Conservation (phyloP, 2,113 vertebrate genomes). For the Sinocyclocheilus grahami region DNA sequence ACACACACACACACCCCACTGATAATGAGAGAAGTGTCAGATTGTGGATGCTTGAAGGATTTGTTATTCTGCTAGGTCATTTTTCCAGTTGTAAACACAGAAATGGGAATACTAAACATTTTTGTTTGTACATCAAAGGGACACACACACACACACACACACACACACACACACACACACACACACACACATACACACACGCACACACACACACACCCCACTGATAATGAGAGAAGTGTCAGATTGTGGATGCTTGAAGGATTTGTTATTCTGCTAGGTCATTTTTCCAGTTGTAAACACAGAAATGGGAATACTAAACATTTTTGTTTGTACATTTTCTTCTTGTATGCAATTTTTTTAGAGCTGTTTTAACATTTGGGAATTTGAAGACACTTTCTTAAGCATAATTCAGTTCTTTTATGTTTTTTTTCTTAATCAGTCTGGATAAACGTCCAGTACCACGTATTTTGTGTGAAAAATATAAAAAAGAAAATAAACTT, state of each 20-base stretch:
- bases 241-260: background rate
- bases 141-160: slow-evolving; percentile 37
- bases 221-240: slow-evolving; percentile 1
- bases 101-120: background rate
- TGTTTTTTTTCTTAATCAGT: background rate
- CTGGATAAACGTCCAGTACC: background rate
- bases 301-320: background rate
- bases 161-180: slow-evolving; percentile 34
- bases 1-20: slow-evolving; percentile 36
- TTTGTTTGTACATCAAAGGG: background rate
- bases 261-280: background rate
- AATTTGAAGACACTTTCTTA: background rate
- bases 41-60: background rate
- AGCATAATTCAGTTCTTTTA: background rate
- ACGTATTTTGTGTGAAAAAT: background rate
- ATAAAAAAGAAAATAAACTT: background rate
- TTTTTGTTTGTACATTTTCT: background rate
- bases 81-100: background rate
- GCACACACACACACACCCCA: slow-evolving; percentile 41
- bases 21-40: slow-evolving; percentile 3
- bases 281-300: background rate
- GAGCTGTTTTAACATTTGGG: background rate
- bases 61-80: background rate
- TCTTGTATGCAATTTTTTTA: background rate
- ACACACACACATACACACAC: slow-evolving; percentile 28